Evolutionary conservation across 1,140 invertebrate genomes (phyloP).

Genomic region (Ceratina japonica): DNA sequence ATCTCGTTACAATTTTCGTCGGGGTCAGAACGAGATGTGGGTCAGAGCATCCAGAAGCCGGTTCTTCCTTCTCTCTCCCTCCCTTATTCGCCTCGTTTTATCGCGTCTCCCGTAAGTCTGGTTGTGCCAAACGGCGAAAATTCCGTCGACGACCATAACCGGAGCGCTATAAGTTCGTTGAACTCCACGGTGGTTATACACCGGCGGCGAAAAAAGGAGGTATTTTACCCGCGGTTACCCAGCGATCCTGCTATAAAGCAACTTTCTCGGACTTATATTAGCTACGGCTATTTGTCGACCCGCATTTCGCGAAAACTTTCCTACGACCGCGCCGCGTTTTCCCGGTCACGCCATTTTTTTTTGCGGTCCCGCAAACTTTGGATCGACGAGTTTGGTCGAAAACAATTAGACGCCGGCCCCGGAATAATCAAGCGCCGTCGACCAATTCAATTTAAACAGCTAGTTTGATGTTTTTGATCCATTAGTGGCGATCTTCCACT

Average conservation of each 20-base stretch:
- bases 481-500: no score
- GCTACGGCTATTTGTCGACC: constrained; percentile 8
- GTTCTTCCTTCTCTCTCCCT: not conserved
- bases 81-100: not conserved
- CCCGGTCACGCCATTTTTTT: not conserved
- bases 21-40: not conserved
- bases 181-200: constrained; percentile 19
- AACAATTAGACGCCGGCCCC: constrained; percentile 2
- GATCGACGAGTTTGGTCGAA: not conserved
- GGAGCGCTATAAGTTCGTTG: not conserved
- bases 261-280: constrained; percentile 54
- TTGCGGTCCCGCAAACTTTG: not conserved
- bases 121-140: constrained; percentile 2
- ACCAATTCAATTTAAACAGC: not conserved
- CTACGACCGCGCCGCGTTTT: not conserved
- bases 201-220: constrained; percentile 19
- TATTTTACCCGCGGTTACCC: constrained; percentile 38
- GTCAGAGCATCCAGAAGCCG: not conserved
- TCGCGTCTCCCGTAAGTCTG: not conserved
- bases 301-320: constrained; percentile 32
- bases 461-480: not conserved
- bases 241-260: constrained; percentile 24
- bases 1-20: constrained; percentile 8
- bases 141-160: constrained; percentile 23
- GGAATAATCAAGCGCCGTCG: not conserved